Evolutionary conservation across 2,797 vertebrate species (phyloP).

Genomic region (Neostethus bicornis): DNA sequence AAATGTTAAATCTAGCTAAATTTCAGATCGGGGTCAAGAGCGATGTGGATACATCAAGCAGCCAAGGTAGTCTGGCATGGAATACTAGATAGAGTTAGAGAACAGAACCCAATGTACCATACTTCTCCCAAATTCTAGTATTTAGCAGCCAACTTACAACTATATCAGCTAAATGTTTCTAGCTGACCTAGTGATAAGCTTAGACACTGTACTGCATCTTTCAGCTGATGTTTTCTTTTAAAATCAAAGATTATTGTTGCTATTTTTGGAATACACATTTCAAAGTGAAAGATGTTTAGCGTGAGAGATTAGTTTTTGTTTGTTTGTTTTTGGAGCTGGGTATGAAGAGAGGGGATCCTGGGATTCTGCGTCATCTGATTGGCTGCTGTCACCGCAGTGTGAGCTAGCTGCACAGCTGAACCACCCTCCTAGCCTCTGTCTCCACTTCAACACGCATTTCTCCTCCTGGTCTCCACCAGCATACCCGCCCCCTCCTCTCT

Average conservation of each 20-base stretch:
- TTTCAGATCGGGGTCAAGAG: too few species aligned
- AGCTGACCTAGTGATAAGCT: too few species aligned
- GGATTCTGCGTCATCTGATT: slow-evolving; percentile 69
- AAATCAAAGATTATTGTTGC: not conserved
- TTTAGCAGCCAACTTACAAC: too few species aligned
- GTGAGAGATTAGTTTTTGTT: not conserved
- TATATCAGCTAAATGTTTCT: too few species aligned
- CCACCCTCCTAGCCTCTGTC: slow-evolving; percentile 20
- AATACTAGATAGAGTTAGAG: too few species aligned
- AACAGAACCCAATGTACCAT: too few species aligned
- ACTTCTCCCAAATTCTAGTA: too few species aligned
- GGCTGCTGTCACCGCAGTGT: slow-evolving; percentile 68
- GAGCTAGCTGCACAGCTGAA: slow-evolving; percentile 33
- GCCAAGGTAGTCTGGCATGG: too few species aligned
- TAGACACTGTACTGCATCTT: too few species aligned
- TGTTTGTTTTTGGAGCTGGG: slow-evolving; percentile 1
- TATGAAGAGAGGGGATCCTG: slow-evolving; percentile 62
- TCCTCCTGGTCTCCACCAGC: slow-evolving; percentile 16
- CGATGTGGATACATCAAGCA: too few species aligned
- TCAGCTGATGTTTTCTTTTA: too few species aligned
- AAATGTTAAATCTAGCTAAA: too few species aligned
- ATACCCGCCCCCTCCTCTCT: slow-evolving; percentile 15
- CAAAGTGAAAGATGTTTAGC: not conserved
- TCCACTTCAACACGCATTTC: slow-evolving; percentile 51
- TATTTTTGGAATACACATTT: slow-evolving; percentile 2